Conservation (phyloP, 2,888 invertebrate species). For the Cotesia congregata region DNA sequence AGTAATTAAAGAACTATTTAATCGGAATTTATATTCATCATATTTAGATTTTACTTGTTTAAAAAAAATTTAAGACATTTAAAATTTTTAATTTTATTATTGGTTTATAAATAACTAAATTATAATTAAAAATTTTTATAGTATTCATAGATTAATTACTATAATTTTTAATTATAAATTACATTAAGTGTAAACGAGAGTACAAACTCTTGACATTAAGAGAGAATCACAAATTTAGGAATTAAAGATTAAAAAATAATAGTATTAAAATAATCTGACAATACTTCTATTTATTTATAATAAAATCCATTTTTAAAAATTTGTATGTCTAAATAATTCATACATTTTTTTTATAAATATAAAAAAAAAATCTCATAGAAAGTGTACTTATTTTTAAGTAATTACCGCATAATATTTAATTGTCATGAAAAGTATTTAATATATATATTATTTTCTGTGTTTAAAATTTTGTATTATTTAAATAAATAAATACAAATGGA, state of each 20-base stretch:
- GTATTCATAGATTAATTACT: background rate
- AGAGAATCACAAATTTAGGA: background rate
- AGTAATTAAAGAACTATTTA: background rate
- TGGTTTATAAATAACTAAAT: background rate
- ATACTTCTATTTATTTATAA: constrained; percentile 5
- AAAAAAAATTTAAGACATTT: background rate
- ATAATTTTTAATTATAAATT: constrained; percentile 2
- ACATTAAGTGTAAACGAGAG: constrained; percentile 12
- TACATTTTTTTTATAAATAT: background rate
- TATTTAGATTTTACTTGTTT: background rate
- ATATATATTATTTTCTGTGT: background rate
- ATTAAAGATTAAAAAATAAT: background rate
- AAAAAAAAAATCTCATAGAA: background rate
- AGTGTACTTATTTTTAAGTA: background rate
- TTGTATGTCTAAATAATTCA: background rate
- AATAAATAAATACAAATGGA: background rate
- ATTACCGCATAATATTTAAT: background rate
- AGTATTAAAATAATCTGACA: constrained; percentile 8
- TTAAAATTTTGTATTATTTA: background rate
- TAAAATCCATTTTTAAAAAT: background rate
- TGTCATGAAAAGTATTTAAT: background rate
- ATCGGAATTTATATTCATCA: too few relatives aligned
- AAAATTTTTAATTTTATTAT: background rate
- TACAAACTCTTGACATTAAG: constrained; percentile 20
- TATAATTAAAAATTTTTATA: background rate